Evolutionary conservation across 2,888 invertebrate genomes (phyloP).

Genomic region (Limnephilus marmoratus): DNA sequence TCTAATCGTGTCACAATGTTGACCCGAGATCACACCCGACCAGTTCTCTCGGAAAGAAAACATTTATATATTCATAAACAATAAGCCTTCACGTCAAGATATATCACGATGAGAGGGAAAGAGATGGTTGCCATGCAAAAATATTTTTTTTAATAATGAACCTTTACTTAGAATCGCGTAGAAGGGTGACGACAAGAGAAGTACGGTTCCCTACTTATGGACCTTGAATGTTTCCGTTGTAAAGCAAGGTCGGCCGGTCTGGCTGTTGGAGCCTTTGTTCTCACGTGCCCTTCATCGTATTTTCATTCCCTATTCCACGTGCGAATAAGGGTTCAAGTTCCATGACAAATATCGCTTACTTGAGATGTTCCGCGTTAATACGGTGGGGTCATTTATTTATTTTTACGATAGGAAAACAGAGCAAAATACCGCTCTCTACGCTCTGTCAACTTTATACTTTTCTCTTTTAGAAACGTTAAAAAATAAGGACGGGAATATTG

Average conservation of each 20-base stretch:
- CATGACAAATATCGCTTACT: slow-evolving; percentile 6
- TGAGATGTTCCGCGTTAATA: background rate
- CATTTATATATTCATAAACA: slow-evolving; percentile 50
- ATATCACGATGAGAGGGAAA: slow-evolving; percentile 34
- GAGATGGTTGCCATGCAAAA: slow-evolving; percentile 4
- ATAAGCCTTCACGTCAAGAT: slow-evolving; percentile 38
- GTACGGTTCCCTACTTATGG: slow-evolving; percentile 65
- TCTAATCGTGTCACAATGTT: background rate
- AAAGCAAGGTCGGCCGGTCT: slow-evolving; percentile 73
- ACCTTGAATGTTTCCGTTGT: slow-evolving; percentile 72
- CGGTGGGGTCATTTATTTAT: slow-evolving; percentile 32
- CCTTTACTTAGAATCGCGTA: background rate
- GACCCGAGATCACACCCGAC: slow-evolving; percentile 12
- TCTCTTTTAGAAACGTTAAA: background rate
- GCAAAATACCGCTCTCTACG: background rate
- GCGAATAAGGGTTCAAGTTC: slow-evolving; percentile 44
- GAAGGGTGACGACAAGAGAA: slow-evolving; percentile 48
- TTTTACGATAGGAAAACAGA: slow-evolving; percentile 10
- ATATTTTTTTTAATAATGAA: background rate
- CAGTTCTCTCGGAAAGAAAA: slow-evolving; percentile 48
- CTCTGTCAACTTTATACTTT: background rate
- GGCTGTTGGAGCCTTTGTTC: slow-evolving; percentile 66
- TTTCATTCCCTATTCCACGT: slow-evolving; percentile 45
- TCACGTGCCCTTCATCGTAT: slow-evolving; percentile 33
- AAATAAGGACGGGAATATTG: background rate